Base-by-base conservation (phyloP, 1,140 invertebrate species). In the Macrocentrus cingulum region DNA sequence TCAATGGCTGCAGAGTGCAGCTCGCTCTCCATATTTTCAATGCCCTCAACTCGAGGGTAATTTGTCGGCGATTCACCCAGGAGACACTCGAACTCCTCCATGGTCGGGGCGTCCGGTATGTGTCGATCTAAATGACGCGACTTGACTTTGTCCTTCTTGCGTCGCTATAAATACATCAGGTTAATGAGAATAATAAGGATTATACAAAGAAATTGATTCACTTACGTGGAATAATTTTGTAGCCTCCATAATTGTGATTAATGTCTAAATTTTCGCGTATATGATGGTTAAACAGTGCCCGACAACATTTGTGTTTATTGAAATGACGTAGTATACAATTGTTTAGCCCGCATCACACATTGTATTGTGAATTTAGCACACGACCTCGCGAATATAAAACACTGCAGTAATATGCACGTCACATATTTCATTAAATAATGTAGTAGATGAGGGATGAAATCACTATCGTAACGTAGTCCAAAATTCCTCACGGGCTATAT, bases 21-120 rank as follows among this genome's bases (percentile, higher is more conserved):
- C 60, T 81, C 76, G 48, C 77, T 79, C 51, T 81, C 78, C 71
- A 81, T 80, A 56, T 79, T 74, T 51, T 79, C 77, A n/a, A 80
- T 59, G 2, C 74, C 72, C 63, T 78, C 75, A 19, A 72, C 75
- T 37, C 68, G 68, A 2, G 76, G 76, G 63, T 77, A 79, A 69
- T 76, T 77, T 7, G 73, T 75, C 8, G 75, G 75, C 0, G 76
- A 78, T 62, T 77, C 76, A 11, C 72, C 74, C 0, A 78, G 65
- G 19, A 80, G 54, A 48, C 74, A 79, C 42, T 78, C 77, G 51
- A 80, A 80, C 45, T 80, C 78, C 53, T 80, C 79, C 52, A 80
- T 46, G 0, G 74, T 78, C 39, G 77, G 76, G 39, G 72, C 75
- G 67, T 80, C 77, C 2, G 77, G 76, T 60, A 79, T 73, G 34